These are phyloP conservation scores for Morone saxatilis DNA, from an alignment of 2,113 vertebrate genomes.

Conservation along the genomic window DNA sequence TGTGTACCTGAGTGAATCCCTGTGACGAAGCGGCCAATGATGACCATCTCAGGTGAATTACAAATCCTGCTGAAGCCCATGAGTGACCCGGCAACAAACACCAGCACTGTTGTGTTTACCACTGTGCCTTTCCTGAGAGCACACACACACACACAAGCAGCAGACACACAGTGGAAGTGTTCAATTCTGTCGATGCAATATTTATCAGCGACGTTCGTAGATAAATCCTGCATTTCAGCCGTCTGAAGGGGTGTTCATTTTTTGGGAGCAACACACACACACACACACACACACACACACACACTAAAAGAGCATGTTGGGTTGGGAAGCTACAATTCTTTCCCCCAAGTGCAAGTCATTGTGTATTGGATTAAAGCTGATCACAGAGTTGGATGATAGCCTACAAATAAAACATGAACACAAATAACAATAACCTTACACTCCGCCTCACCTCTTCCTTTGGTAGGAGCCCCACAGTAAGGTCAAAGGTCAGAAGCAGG, in stretches of 20 bases:
- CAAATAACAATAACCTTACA: not conserved
- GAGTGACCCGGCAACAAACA: conserved; percentile 86
- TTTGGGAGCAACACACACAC: conserved; percentile 5
- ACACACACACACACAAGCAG: conserved; percentile 26
- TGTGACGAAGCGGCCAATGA: conserved; percentile 88
- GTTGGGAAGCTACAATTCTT: not conserved
- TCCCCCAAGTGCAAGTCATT: not conserved
- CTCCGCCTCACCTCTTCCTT: not conserved
- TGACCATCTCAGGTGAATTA: conserved; percentile 91
- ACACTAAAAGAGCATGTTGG: not conserved
- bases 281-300: conserved; percentile 32
- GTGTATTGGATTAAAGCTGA: conserved; percentile 6
- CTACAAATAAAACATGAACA: conserved; percentile 11
- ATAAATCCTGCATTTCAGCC: conserved; percentile 53
- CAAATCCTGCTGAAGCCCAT: conserved; percentile 91
- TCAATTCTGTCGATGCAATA: conserved; percentile 71
- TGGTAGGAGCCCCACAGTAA: not conserved
- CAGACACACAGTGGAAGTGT: conserved; percentile 58
- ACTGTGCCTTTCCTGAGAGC: conserved; percentile 88
- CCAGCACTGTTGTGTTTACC: conserved; percentile 86
- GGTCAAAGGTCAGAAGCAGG: conserved; percentile 55
- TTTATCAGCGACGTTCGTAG: conserved; percentile 56
- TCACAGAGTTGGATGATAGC: not conserved
- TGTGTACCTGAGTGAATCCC: conserved; percentile 90
- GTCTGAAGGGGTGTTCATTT: conserved; percentile 33